Evolutionary conservation across 2,797 vertebrate genomes (phyloP).

Genomic region (Perodicticus potto): DNA sequence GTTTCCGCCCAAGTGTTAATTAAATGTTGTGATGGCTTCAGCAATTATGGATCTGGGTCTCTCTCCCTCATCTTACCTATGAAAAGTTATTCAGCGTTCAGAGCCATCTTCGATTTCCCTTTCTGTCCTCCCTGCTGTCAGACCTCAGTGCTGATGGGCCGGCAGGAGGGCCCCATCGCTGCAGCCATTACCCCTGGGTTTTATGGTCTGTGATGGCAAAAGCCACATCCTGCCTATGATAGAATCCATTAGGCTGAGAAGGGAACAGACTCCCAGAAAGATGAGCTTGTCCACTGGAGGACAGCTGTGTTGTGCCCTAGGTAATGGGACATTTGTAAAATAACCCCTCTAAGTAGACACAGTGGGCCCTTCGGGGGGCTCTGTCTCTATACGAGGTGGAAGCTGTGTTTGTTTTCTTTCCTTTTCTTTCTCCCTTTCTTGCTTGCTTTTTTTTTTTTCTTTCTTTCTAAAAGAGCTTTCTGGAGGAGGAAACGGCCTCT

Average conservation of each 20-base stretch:
- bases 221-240: conserved; percentile 49
- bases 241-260: conserved; percentile 40
- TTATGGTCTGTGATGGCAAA: neutral
- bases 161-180: neutral
- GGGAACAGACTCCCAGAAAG: neutral
- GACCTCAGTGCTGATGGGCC: neutral
- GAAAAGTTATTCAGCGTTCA: neutral
- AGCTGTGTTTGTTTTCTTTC: neutral
- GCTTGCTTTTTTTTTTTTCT: neutral
- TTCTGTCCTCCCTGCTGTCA: neutral
- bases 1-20: conserved; percentile 75
- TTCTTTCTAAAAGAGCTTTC: neutral
- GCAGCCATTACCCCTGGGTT: neutral
- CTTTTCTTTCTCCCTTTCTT: neutral
- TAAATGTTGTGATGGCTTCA: conserved; percentile 62
- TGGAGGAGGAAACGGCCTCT: neutral
- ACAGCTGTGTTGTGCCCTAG: neutral
- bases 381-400: neutral
- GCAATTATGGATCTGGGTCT: conserved; percentile 53
- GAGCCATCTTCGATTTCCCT: neutral
- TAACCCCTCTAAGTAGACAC: neutral
- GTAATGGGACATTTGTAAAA: conserved; percentile 4
- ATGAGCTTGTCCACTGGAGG: neutral
- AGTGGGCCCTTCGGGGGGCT: neutral
- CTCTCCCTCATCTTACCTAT: neutral